phyloP scores from a whole-genome alignment of 2,888 invertebrate species.

The Patella caerulea region DNA sequence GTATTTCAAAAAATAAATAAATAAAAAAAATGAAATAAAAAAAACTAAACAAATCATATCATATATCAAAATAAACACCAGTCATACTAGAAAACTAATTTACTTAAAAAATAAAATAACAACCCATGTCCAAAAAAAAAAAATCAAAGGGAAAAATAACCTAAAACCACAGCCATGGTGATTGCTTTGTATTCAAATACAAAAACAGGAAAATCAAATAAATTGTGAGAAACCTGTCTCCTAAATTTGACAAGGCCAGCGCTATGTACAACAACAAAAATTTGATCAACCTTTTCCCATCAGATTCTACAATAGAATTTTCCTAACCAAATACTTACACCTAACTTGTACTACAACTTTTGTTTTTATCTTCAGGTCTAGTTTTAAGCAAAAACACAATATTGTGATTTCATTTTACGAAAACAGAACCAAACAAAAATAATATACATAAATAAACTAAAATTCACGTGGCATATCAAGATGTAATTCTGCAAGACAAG shows the following conservation, averaged over 20 bases:
- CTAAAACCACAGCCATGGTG: not conserved
- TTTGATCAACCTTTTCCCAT: too few relatives aligned
- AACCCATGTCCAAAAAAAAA: slow-evolving; percentile 8
- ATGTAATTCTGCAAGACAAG: too few relatives aligned
- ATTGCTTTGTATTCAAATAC: not conserved
- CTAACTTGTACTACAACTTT: too few relatives aligned
- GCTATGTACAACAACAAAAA: too few relatives aligned
- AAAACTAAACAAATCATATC: not conserved
- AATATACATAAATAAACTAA: too few relatives aligned
- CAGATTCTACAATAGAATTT: too few relatives aligned
- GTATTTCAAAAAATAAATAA: not conserved
- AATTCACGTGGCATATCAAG: too few relatives aligned
- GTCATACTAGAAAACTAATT: slow-evolving; percentile 6
- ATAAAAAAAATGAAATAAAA: not conserved
- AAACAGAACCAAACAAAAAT: too few relatives aligned
- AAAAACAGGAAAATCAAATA: not conserved
- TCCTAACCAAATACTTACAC: too few relatives aligned
- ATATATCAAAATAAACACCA: not conserved
- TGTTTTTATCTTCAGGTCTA: too few relatives aligned
- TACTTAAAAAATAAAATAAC: slow-evolving; percentile 26
- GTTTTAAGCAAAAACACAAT: too few relatives aligned
- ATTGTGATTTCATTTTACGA: too few relatives aligned
- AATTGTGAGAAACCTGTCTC: slow-evolving; percentile 11
- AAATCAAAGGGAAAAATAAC: not conserved
- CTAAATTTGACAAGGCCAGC: not conserved